Percentiles rank a stretch among this genome's conserved stretches.
Conservation (phyloP, 2,888 invertebrate genomes). For the Furcula furcula region DNA sequence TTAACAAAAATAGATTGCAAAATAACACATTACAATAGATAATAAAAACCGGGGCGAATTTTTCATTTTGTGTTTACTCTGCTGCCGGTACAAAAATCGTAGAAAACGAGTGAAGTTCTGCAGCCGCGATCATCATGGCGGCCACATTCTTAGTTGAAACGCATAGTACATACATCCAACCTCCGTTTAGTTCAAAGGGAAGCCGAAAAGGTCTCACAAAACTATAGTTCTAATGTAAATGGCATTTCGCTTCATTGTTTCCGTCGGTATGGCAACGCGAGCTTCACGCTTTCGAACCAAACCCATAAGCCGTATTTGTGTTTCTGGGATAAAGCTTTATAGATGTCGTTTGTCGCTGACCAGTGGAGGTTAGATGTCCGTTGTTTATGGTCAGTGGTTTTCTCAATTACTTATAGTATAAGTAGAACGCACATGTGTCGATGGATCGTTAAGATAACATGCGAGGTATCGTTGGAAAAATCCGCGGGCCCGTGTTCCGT, state of each 20-base stretch:
- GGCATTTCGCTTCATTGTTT: constrained; percentile 36
- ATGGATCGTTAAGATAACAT: background rate
- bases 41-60: no score
- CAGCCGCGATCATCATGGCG: no score
- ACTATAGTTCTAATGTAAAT: constrained; percentile 34
- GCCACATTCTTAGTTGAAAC: no score
- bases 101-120: no score
- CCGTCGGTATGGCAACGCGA: constrained; percentile 22
- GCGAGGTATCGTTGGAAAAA: background rate
- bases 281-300: constrained; percentile 36
- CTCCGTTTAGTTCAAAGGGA: constrained; percentile 2
- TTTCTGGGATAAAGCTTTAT: constrained; percentile 36
- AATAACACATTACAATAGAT: no score
- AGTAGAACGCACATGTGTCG: constrained; percentile 1
- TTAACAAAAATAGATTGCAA: no score
- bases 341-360: constrained; percentile 13
- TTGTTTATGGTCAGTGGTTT: constrained; percentile 11
- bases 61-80: no score
- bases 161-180: no score
- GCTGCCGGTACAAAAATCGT: no score
- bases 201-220: constrained; percentile 31
- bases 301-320: constrained; percentile 27
- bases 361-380: constrained; percentile 7
- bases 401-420: background rate
- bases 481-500: background rate